Evolutionary conservation across 1,140 invertebrate genomes (phyloP).

Genomic region (Drosophila grimshawi): DNA sequence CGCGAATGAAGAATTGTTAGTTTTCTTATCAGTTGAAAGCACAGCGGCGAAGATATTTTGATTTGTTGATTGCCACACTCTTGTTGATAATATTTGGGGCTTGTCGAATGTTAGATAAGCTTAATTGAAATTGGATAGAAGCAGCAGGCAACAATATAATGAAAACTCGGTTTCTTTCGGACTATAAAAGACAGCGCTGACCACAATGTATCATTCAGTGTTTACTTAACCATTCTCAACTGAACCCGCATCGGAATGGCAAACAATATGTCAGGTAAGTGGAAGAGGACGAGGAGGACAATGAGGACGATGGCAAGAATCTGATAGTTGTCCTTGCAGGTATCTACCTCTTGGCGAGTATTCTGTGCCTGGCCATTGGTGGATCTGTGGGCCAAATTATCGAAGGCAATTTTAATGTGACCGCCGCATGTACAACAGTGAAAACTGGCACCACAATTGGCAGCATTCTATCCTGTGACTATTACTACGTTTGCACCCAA

Average conservation of each 20-base stretch:
- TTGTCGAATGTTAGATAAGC: slow-evolving; percentile 20
- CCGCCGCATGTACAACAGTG: slow-evolving; percentile 45
- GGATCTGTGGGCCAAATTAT: slow-evolving; percentile 34
- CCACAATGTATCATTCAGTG: slow-evolving; percentile 11
- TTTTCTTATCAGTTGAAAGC: background rate
- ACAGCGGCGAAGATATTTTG: background rate
- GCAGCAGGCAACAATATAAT: slow-evolving; percentile 22
- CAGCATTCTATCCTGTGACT: slow-evolving; percentile 50
- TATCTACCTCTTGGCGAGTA: slow-evolving; percentile 42
- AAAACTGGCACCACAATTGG: slow-evolving; percentile 42
- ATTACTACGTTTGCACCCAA: slow-evolving; percentile 48
- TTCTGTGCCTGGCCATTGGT: slow-evolving; percentile 50
- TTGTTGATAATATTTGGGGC: background rate
- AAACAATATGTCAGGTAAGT: slow-evolving; percentile 54
- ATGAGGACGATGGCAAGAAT: background rate
- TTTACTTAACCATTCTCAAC: slow-evolving; percentile 5
- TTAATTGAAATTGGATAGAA: slow-evolving; percentile 65
- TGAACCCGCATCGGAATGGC: slow-evolving; percentile 4
- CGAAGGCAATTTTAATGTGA: slow-evolving; percentile 69
- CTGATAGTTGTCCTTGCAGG: slow-evolving; percentile 17
- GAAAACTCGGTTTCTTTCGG: slow-evolving; percentile 37
- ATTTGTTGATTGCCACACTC: background rate
- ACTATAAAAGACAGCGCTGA: slow-evolving; percentile 18
- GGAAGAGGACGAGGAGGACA: background rate
- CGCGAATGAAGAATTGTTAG: too few species aligned